phyloP scores from a whole-genome alignment of 2,113 vertebrate genomes.

The Aythya baeri region DNA sequence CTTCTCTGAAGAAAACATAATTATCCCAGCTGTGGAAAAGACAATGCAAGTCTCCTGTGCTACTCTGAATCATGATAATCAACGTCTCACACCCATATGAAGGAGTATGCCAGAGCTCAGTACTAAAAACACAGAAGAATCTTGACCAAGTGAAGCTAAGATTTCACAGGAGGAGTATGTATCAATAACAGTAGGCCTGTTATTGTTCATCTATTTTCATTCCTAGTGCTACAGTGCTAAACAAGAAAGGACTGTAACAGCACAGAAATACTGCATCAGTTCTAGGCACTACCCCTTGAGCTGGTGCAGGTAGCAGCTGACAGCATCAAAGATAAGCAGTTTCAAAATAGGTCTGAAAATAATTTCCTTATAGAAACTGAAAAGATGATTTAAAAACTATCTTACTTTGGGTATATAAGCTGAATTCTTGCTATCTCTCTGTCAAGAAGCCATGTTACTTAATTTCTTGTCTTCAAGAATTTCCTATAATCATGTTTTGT shows the following conservation, averaged over 20 bases:
- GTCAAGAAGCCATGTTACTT: not conserved
- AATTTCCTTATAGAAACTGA: not conserved
- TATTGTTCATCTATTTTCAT: not conserved
- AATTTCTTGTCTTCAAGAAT: not conserved
- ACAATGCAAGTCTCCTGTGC: not conserved
- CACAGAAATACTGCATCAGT: not conserved
- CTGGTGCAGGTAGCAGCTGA: not conserved
- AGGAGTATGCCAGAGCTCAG: not conserved
- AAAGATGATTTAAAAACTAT: not conserved
- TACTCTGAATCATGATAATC: not conserved
- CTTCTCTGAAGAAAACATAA: not conserved
- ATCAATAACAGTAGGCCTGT: not conserved
- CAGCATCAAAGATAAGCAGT: not conserved
- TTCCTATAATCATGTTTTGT: not conserved
- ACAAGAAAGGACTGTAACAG: not conserved
- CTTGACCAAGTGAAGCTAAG: not conserved
- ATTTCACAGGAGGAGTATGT: not conserved
- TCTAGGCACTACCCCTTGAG: not conserved
- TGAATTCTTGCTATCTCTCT: not conserved
- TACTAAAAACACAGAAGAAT: not conserved
- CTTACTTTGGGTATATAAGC: not conserved
- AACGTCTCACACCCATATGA: not conserved
- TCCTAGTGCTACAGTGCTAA: not conserved
- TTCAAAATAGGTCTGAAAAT: conserved; percentile 22
- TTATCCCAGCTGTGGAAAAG: not conserved